Conservation (phyloP, 2,113 vertebrate genomes). For the Origma solitaria region DNA sequence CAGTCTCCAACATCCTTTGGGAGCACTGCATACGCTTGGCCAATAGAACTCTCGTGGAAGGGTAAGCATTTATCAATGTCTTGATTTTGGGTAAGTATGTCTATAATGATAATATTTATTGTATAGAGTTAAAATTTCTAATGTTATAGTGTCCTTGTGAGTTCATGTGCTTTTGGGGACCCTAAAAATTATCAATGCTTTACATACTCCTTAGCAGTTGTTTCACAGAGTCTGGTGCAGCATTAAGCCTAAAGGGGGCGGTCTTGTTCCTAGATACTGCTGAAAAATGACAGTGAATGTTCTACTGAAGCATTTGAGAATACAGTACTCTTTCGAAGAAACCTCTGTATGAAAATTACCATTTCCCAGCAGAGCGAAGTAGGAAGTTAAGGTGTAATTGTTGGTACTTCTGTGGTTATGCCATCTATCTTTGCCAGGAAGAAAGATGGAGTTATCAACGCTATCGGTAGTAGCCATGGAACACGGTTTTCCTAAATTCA, state of each 20-base stretch:
- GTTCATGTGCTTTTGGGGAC: background rate
- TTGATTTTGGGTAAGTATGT: background rate
- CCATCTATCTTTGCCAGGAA: background rate
- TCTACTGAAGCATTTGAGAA: background rate
- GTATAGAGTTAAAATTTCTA: background rate
- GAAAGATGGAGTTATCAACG: background rate
- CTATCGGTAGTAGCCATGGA: background rate
- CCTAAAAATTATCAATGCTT: background rate
- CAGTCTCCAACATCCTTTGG: slow-evolving; percentile 97
- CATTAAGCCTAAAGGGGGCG: background rate
- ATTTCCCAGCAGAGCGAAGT: background rate
- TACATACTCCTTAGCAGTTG: background rate
- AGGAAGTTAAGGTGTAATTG: background rate
- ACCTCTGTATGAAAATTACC: background rate
- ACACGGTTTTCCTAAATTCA: background rate
- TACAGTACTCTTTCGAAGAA: background rate
- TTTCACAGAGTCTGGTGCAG: background rate
- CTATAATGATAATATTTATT: background rate
- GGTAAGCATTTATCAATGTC: slow-evolving; percentile 72
- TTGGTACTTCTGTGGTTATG: background rate
- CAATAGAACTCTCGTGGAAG: slow-evolving; percentile 96
- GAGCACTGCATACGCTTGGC: slow-evolving; percentile 98
- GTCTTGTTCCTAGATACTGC: background rate
- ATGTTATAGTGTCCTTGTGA: background rate
- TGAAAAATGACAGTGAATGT: background rate